Percentiles rank a stretch among this genome's conserved stretches.
Conservation (phyloP, 2,113 vertebrate species). For the Columba livia region DNA sequence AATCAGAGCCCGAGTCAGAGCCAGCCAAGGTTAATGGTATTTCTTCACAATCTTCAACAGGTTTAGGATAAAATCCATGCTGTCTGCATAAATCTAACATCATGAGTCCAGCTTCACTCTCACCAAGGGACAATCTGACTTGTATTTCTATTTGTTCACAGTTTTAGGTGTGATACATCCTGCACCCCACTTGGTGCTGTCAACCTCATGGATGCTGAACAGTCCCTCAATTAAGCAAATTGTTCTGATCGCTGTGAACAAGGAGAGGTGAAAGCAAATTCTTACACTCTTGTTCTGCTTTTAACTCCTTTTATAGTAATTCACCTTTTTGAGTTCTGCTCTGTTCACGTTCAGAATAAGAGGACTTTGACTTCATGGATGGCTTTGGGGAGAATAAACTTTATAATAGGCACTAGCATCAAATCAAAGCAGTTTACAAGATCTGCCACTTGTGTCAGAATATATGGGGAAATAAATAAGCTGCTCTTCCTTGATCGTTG, state of each 20-base stretch:
- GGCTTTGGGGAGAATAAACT: conserved; percentile 6
- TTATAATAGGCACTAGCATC: conserved; percentile 46
- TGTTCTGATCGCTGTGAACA: neutral
- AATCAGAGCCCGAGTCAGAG: neutral
- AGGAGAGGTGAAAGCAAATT: neutral
- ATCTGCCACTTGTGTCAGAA: conserved; percentile 44
- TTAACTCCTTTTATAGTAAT: neutral
- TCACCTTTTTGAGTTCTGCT: neutral
- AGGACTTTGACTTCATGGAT: conserved; percentile 35
- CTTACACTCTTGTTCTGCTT: neutral
- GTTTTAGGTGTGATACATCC: neutral
- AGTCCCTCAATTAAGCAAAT: neutral
- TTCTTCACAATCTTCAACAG: neutral
- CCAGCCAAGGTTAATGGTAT: neutral
- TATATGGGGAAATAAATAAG: conserved; percentile 55
- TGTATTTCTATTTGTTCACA: neutral
- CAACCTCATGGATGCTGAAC: neutral
- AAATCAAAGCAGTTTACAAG: conserved; percentile 44
- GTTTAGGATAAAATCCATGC: neutral
- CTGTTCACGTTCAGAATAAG: neutral
- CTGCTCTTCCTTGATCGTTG: conserved; percentile 57
- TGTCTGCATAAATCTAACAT: neutral
- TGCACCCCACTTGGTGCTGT: neutral
- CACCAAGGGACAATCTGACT: neutral
- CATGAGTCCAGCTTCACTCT: neutral